Percentiles rank a stretch among this genome's conserved stretches.
Evolutionary conservation across 2,888 invertebrate genomes (phyloP).

Genomic region (Sarcophaga subvicina): DNA sequence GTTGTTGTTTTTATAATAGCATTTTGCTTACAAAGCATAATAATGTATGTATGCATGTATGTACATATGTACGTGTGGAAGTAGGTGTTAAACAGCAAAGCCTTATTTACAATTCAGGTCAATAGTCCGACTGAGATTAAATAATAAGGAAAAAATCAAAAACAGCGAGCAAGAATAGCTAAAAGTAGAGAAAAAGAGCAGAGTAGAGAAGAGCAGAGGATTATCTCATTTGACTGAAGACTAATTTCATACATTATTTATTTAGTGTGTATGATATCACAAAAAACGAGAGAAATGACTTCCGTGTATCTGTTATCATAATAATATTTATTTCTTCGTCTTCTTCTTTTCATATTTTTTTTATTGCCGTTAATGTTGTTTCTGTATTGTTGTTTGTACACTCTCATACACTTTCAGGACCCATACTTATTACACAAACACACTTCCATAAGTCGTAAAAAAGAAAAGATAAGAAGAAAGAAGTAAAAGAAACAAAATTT

Average conservation of each 20-base stretch:
- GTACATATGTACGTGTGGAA: too few relatives aligned
- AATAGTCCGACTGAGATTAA: slow-evolving; percentile 60
- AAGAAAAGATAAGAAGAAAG: too few relatives aligned
- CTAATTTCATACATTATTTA: neutral
- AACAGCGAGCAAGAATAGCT: neutral
- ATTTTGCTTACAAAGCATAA: neutral
- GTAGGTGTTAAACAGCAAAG: neutral
- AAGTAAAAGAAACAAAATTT: too few relatives aligned
- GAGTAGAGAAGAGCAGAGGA: neutral
- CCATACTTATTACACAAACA: too few relatives aligned
- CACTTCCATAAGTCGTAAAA: too few relatives aligned
- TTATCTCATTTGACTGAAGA: neutral
- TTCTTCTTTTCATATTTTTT: neutral
- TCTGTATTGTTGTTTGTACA: neutral
- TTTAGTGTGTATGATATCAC: neutral
- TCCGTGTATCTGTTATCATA: neutral
- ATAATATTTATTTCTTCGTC: neutral
- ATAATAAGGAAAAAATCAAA: slow-evolving; percentile 26
- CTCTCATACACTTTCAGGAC: too few relatives aligned
- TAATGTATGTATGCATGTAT: neutral
- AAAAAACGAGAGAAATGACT: neutral
- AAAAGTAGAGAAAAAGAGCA: neutral
- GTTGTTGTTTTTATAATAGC: too few relatives aligned
- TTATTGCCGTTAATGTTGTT: neutral
- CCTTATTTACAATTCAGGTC: slow-evolving; percentile 65